Evolutionary conservation across 2,888 invertebrate genomes (phyloP).

Genomic region (Physocephala rufipes): DNA sequence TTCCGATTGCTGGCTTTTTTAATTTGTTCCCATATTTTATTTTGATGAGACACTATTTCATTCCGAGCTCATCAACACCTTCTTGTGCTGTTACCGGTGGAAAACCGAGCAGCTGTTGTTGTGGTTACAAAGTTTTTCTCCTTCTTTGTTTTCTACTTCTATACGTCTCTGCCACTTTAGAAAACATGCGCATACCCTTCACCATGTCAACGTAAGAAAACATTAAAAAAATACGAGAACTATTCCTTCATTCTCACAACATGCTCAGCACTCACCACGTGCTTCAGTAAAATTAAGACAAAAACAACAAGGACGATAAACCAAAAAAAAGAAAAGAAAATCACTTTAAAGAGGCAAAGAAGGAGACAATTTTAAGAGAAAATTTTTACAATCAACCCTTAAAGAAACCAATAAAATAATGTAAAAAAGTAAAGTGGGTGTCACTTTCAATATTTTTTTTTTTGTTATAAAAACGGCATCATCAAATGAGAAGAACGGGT

Average conservation of each 20-base stretch:
- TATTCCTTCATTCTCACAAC: neutral
- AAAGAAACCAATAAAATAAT: constrained; percentile 3
- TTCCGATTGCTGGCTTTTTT: neutral
- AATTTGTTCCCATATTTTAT: neutral
- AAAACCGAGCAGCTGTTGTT: neutral
- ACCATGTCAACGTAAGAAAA: neutral
- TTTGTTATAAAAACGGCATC: neutral
- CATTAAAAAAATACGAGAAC: neutral
- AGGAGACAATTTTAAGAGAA: neutral
- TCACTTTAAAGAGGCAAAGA: neutral
- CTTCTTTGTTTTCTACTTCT: constrained; percentile 10
- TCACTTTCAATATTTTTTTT: constrained; percentile 14
- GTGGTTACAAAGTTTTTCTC: neutral
- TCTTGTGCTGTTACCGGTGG: neutral
- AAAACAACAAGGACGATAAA: constrained; percentile 14
- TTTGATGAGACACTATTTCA: neutral
- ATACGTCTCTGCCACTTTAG: neutral
- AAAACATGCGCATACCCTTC: constrained; percentile 32
- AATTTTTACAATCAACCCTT: constrained; percentile 25
- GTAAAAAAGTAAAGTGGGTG: constrained; percentile 26
- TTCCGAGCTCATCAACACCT: neutral
- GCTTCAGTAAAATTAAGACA: constrained; percentile 4
- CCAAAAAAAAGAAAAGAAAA: neutral
- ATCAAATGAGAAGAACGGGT: neutral
- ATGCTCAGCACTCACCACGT: constrained; percentile 23